Conservation (phyloP, 1,140 invertebrate genomes). For the Conopomorpha cramerella region DNA sequence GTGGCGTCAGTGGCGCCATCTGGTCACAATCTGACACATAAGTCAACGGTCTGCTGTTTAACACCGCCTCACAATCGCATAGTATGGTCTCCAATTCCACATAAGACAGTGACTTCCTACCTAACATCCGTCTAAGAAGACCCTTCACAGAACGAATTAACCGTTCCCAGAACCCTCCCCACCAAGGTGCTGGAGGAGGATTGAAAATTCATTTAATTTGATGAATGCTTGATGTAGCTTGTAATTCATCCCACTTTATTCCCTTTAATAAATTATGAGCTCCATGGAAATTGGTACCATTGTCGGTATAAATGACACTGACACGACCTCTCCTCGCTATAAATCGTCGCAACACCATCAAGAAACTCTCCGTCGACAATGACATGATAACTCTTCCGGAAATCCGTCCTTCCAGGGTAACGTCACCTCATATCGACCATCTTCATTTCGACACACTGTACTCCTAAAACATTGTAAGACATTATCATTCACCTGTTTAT, state of each 20-base stretch:
- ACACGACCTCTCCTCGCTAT: slow-evolving; percentile 24
- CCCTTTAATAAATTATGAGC: slow-evolving; percentile 2
- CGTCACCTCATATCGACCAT: neutral
- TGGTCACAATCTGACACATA: slow-evolving; percentile 1
- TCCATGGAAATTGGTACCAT: slow-evolving; percentile 33
- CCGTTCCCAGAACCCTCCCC: slow-evolving; percentile 26
- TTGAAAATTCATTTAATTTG: slow-evolving; percentile 39
- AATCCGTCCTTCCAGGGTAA: neutral
- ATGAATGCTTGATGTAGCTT: neutral
- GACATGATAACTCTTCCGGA: slow-evolving; percentile 10
- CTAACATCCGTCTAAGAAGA: slow-evolving; percentile 3
- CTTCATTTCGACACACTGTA: neutral
- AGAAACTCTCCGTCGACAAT: slow-evolving; percentile 17
- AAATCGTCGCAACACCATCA: slow-evolving; percentile 22
- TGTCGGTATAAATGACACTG: slow-evolving; percentile 33
- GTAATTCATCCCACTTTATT: too few species aligned
- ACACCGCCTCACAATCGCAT: slow-evolving; percentile 5
- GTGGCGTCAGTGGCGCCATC: slow-evolving; percentile 3
- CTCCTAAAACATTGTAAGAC: slow-evolving; percentile 6
- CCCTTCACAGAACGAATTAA: slow-evolving; percentile 16
- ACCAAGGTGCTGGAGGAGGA: slow-evolving; percentile 35
- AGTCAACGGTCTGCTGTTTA: slow-evolving; percentile 5
- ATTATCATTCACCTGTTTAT: neutral
- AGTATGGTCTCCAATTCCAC: slow-evolving; percentile 3
- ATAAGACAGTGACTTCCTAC: slow-evolving; percentile 1